These are phyloP conservation scores for Perognathus longimembris DNA, from an alignment of 2,113 vertebrate genomes.

Conservation along the genomic window DNA sequence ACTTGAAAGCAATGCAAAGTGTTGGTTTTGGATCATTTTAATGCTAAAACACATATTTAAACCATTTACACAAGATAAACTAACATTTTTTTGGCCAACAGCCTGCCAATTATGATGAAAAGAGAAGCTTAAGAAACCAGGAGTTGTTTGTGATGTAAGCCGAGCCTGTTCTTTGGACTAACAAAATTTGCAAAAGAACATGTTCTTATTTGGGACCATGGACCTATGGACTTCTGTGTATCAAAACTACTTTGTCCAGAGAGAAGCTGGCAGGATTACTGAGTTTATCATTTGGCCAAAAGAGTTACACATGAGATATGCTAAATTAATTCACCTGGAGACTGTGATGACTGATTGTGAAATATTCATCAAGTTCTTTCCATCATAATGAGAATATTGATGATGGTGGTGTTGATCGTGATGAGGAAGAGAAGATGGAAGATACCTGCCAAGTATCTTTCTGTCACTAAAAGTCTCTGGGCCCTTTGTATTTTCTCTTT, in stretches of 20 bases:
- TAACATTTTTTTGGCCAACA: slow-evolving; percentile 73
- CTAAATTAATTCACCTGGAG: background rate
- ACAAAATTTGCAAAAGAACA: slow-evolving; percentile 58
- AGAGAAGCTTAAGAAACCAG: slow-evolving; percentile 61
- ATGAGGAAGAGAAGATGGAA: background rate
- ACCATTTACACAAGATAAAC: slow-evolving; percentile 78
- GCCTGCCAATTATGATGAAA: slow-evolving; percentile 74
- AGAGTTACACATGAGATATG: slow-evolving; percentile 37
- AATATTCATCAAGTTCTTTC: background rate
- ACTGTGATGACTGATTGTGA: background rate
- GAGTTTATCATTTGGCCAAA: background rate
- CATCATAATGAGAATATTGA: background rate
- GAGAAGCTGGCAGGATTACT: slow-evolving; percentile 6
- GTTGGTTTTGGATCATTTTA: slow-evolving; percentile 81
- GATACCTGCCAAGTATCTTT: background rate
- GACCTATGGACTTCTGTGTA: slow-evolving; percentile 66
- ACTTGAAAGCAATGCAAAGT: slow-evolving; percentile 72
- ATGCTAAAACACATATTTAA: slow-evolving; percentile 80
- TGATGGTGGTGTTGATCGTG: background rate
- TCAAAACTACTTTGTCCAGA: slow-evolving; percentile 62
- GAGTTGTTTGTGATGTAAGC: slow-evolving; percentile 72
- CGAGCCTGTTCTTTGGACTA: slow-evolving; percentile 69
- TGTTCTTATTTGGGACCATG: slow-evolving; percentile 54
- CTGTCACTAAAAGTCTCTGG: background rate
- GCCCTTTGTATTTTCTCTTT: background rate